Conservation (phyloP, 2,797 vertebrate species). For the Chelmon rostratus region DNA sequence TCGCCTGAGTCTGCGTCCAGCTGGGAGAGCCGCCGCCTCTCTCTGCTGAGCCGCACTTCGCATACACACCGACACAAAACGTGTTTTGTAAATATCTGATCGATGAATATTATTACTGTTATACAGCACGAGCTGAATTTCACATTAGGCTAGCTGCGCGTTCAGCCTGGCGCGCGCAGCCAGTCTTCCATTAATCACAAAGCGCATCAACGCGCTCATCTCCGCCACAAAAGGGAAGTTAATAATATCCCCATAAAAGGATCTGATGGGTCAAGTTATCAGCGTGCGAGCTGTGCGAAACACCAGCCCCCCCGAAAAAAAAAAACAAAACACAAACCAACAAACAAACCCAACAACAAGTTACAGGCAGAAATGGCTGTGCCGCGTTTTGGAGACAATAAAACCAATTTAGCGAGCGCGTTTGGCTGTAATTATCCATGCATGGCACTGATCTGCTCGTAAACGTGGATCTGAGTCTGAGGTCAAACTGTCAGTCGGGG, state of each 20-base stretch:
- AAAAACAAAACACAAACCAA: no score
- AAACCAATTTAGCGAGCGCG: constrained; percentile 11
- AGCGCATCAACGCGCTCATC: constrained; percentile 60
- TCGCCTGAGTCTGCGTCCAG: constrained; percentile 37
- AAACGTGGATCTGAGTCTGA: constrained; percentile 73
- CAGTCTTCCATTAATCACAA: no score
- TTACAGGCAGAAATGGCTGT: neutral
- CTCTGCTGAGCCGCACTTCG: constrained; percentile 16
- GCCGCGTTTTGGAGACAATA: constrained; percentile 43
- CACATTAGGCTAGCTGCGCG: neutral
- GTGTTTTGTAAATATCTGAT: neutral
- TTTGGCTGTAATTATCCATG: constrained; percentile 47
- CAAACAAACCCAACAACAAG: neutral
- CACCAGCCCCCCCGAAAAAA: neutral
- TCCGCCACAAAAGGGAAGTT: constrained; percentile 58
- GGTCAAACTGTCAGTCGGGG: constrained; percentile 76
- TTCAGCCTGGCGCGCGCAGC: constrained; percentile 39
- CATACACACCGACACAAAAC: constrained; percentile 15
- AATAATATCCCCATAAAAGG: constrained; percentile 54
- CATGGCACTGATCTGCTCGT: constrained; percentile 62
- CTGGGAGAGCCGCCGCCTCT: constrained; percentile 19
- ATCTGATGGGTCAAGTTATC: constrained; percentile 37
- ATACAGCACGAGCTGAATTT: constrained; percentile 6
- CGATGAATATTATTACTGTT: neutral
- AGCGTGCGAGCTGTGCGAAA: constrained; percentile 1